Evolutionary conservation across 92 coral and sea anemone genomes (phyloP).

Genomic region (Anthopleura xanthogrammica): DNA sequence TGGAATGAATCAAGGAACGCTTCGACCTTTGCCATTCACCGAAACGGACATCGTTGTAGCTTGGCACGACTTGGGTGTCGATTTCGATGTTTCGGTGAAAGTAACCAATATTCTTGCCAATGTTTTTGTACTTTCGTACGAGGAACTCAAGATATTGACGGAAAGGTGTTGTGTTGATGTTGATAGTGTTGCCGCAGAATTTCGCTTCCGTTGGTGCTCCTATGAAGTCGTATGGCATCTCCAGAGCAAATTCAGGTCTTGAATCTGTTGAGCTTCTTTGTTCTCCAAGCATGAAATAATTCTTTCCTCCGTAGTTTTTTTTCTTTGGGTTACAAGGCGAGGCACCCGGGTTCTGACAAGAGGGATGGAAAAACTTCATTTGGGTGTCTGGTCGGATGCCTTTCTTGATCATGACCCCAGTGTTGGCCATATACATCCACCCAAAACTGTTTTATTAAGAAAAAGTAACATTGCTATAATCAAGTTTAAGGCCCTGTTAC

Average conservation of each 20-base stretch:
- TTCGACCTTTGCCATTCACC: constrained; percentile 26
- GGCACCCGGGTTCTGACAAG: constrained; percentile 34
- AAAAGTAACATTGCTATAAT: too few relatives aligned
- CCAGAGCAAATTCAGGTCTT: constrained; percentile 39
- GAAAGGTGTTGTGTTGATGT: constrained; percentile 44
- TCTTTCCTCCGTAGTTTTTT: constrained; percentile 18
- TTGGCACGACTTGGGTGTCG: constrained; percentile 39
- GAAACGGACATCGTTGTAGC: constrained; percentile 45
- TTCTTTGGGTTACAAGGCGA: constrained; percentile 42
- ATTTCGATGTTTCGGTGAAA: constrained; percentile 46
- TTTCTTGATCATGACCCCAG: constrained; percentile 44
- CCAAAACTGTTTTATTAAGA: constrained; percentile 34
- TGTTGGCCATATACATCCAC: constrained; percentile 53
- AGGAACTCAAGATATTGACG: constrained; percentile 37
- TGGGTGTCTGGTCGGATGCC: constrained; percentile 49
- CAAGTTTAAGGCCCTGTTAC: too few relatives aligned
- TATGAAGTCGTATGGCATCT: constrained; percentile 52
- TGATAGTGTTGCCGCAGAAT: constrained; percentile 58
- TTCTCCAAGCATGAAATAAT: constrained; percentile 40
- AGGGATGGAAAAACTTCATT: constrained; percentile 44
- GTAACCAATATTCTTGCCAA: constrained; percentile 19
- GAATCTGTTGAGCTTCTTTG: constrained; percentile 32
- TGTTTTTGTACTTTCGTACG: constrained; percentile 4
- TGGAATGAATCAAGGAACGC: neutral
- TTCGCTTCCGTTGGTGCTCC: constrained; percentile 51